Percentiles rank a stretch among this genome's conserved stretches.
phyloP scores from a whole-genome alignment of 2,113 vertebrate species.

The Menidia beryllina region DNA sequence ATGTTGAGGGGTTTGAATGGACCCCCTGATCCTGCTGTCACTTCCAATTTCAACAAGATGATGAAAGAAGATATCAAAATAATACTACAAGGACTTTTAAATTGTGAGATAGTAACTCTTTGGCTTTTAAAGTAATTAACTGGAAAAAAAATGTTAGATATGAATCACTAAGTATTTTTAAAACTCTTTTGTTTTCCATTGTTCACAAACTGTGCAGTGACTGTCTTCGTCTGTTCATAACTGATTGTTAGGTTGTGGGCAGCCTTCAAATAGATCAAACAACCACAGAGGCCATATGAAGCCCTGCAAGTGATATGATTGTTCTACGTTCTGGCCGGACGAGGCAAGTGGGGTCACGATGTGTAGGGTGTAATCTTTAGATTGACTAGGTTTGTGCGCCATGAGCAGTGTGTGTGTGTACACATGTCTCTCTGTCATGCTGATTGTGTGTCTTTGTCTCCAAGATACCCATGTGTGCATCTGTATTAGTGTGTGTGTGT shows the following conservation, averaged over 20 bases:
- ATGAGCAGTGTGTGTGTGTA: slow-evolving; percentile 11
- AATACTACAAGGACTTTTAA: no score
- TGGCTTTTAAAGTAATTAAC: no score
- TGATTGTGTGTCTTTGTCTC: slow-evolving; percentile 52
- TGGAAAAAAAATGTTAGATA: no score
- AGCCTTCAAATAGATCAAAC: slow-evolving; percentile 39
- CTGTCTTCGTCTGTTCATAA: slow-evolving; percentile 4
- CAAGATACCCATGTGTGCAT: slow-evolving; percentile 23
- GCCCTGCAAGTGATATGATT: slow-evolving; percentile 79
- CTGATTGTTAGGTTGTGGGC: slow-evolving; percentile 10
- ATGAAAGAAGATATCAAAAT: neutral
- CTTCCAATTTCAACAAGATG: neutral
- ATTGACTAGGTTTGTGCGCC: slow-evolving; percentile 38
- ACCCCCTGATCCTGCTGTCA: neutral
- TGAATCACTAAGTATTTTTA: neutral
- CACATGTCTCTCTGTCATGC: slow-evolving; percentile 29
- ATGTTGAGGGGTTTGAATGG: no score
- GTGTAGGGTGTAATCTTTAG: slow-evolving; percentile 38
- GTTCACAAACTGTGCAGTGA: slow-evolving; percentile 12
- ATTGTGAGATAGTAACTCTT: no score
- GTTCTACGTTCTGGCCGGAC: slow-evolving; percentile 56
- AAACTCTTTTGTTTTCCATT: neutral
- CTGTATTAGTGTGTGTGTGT: slow-evolving; percentile 25
- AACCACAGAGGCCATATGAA: slow-evolving; percentile 43
- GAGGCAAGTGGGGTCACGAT: slow-evolving; percentile 43